Conservation (phyloP, 2,797 vertebrate species). For the Pteropus rufus region DNA sequence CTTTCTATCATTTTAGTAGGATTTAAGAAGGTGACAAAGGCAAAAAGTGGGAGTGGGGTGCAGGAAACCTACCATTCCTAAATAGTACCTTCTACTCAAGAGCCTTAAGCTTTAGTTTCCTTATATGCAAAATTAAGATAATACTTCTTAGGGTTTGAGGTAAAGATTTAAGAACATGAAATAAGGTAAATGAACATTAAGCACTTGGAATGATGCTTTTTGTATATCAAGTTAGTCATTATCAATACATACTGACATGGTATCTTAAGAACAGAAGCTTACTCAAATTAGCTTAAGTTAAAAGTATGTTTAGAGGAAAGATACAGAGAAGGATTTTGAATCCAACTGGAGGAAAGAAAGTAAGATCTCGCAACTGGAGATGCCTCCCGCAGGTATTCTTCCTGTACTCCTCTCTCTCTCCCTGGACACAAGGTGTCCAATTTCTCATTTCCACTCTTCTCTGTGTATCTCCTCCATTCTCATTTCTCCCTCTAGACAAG, state of each 20-base stretch:
- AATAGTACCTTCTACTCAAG: background rate
- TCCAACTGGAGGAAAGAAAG: background rate
- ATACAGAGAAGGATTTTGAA: background rate
- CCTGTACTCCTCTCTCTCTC: background rate
- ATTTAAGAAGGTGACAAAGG: background rate
- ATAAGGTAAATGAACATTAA: background rate
- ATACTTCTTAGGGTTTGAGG: background rate
- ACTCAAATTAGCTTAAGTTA: background rate
- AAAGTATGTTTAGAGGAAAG: background rate
- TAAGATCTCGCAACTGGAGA: background rate
- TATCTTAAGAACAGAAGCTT: conserved; percentile 22
- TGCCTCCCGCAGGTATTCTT: background rate
- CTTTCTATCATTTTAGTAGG: background rate
- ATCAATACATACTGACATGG: background rate
- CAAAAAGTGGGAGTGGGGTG: background rate
- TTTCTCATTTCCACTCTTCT: background rate
- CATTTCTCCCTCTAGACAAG: background rate
- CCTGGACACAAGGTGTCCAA: background rate
- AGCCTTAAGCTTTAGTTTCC: background rate
- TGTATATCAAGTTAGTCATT: background rate
- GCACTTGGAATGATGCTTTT: background rate
- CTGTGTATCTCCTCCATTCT: background rate
- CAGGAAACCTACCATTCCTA: background rate
- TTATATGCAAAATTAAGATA: background rate
- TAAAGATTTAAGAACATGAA: background rate